Evolutionary conservation across 2,888 invertebrate species (phyloP), one percentile per base, ranked within the genome.

Genomic region (Amblyteles armatorius): DNA sequence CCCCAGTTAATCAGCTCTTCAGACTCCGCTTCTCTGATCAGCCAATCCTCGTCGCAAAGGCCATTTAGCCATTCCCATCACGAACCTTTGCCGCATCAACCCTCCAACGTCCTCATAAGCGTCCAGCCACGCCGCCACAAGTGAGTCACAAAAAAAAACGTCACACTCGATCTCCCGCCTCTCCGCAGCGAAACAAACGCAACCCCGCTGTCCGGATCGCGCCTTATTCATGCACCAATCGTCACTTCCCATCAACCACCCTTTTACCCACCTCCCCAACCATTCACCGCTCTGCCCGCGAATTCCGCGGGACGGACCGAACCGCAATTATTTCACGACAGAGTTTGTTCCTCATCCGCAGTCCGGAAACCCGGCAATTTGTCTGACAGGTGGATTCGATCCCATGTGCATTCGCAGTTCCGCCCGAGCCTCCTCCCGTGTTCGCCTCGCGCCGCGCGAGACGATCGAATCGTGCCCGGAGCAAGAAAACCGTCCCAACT

Each of bases 111-210:
- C 4, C 57, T 26, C 19, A n/a, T n/a, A n/a, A n/a, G n/a, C n/a
- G n/a, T n/a, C n/a, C n/a, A n/a, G n/a, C n/a, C 19, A 52, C 52
- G 52, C 72, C 76, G 68, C 69, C 36, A 63, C 19, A 11, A 87
- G 85, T 79, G 78, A 81, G 87, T 87, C 80, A 84, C 82, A 88
- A 87, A 87, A 74, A 69, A 72, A 63, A 22, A 68, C 67, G 78
- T 55, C 67, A 52, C 5, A 33, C 33, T 33, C 44, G 44, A 40
- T 78, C 73, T 26, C 36, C 36, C 19, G 13, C 22, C 77, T 13
- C 22, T 33, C 19, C 29, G 13, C 22, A 6, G 40, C 9, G 68
- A 16, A 52, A 69, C 52, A 40, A 40, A 36, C 44, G 22, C 4
- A 63, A 7, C 44, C 63, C 33, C 33, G 5, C 40, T 44, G 44